These are phyloP conservation scores for Nemapogon koenigi DNA, from an alignment of 2,888 invertebrate genomes.

Conservation along the genomic window DNA sequence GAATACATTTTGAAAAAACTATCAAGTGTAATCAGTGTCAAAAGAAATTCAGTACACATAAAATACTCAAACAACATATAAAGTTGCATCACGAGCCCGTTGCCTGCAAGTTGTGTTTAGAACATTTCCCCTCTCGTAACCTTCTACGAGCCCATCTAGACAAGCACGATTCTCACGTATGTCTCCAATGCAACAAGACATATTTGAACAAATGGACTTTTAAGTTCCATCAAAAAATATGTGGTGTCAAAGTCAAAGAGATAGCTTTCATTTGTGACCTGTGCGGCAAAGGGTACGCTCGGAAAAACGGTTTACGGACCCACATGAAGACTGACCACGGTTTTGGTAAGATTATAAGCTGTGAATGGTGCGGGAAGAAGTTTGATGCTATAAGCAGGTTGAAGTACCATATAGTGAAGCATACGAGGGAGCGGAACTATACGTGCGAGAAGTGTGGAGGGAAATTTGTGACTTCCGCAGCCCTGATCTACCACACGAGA, in stretches of 20 bases:
- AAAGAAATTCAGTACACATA: conserved; percentile 28
- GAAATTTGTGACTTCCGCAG: conserved; percentile 40
- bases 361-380: conserved; percentile 43
- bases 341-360: conserved; percentile 33
- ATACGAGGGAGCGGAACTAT: conserved; percentile 43
- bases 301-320: conserved; percentile 33
- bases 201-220: conserved; percentile 32
- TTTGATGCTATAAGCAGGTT: conserved; percentile 40
- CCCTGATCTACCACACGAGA: conserved; percentile 39
- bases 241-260: conserved; percentile 26
- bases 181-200: conserved; percentile 31
- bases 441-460: conserved; percentile 39
- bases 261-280: conserved; percentile 39
- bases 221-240: conserved; percentile 32
- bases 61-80: conserved; percentile 32
- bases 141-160: conserved; percentile 32
- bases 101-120: conserved; percentile 35
- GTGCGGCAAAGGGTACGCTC: conserved; percentile 29
- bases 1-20: conserved; percentile 11
- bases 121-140: conserved; percentile 35
- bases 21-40: conserved; percentile 8
- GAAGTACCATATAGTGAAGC: conserved; percentile 41
- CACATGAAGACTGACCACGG: conserved; percentile 41
- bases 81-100: conserved; percentile 30
- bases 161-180: conserved; percentile 34